Conservation (phyloP, 2,113 vertebrate genomes). For the Litocranius walleri region DNA sequence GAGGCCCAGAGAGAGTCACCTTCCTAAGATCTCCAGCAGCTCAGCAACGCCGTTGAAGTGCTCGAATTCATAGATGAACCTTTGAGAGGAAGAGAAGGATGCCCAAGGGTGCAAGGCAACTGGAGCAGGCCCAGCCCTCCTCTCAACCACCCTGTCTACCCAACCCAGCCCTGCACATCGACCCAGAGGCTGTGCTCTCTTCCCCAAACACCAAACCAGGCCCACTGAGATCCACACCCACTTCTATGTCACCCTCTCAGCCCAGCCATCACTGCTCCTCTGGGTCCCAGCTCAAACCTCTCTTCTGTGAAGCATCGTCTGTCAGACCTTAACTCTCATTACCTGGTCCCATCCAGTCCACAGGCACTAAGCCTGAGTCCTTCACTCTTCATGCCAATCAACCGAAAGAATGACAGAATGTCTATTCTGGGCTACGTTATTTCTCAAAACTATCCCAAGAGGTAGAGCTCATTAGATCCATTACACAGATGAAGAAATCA, state of each 20-base stretch:
- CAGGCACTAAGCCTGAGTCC: background rate
- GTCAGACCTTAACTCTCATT: background rate
- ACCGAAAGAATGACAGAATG: background rate
- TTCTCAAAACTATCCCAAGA: background rate
- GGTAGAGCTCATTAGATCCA: background rate
- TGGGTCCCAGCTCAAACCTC: background rate
- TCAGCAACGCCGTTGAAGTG: conserved; percentile 87
- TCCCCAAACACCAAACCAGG: background rate
- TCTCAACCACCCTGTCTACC: background rate
- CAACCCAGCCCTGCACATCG: background rate
- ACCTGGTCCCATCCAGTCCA: background rate
- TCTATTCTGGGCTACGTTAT: background rate
- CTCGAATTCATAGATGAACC: conserved; percentile 87
- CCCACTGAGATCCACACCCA: background rate
- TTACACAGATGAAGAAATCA: background rate
- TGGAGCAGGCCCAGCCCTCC: no score
- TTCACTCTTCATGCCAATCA: background rate
- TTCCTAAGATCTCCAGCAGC: conserved; percentile 85
- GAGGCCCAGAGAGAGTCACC: conserved; percentile 68
- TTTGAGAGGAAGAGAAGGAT: conserved; percentile 20
- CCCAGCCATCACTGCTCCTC: background rate
- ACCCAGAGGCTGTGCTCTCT: background rate
- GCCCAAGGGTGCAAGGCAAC: background rate
- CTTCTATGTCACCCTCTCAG: background rate
- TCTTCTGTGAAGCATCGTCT: background rate